Conservation (phyloP, 2,888 invertebrate species). For the Drosophila pseudotakahashii region DNA sequence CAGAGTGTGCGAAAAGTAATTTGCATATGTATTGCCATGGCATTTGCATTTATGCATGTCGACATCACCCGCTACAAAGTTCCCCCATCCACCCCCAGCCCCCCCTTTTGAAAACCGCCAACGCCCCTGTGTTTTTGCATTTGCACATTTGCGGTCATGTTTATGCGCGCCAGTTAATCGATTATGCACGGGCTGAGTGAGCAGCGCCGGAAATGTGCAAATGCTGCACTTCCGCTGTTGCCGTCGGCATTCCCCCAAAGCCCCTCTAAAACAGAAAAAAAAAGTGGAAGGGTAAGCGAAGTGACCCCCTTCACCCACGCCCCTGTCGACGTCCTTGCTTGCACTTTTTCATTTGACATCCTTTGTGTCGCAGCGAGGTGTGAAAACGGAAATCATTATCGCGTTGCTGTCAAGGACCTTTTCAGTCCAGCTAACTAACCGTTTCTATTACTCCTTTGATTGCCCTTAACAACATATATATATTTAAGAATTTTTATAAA, state of each 20-base stretch:
- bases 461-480: not conserved
- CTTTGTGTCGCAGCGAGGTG: conserved; percentile 55
- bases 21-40: conserved; percentile 71
- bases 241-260: conserved; percentile 2
- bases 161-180: conserved; percentile 73
- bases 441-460: not conserved
- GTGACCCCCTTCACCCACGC: not conserved
- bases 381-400: conserved; percentile 72
- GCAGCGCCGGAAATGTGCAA: conserved; percentile 75
- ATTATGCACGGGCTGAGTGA: conserved; percentile 75
- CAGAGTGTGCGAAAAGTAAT: conserved; percentile 54
- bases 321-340: conserved; percentile 16
- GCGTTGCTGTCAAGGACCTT: conserved; percentile 30
- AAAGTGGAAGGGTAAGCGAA: no score
- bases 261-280: not conserved
- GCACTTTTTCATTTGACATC: conserved; percentile 53
- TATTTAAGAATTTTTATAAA: no score
- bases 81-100: not conserved
- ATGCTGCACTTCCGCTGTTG: conserved; percentile 64
- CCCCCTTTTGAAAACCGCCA: not conserved
- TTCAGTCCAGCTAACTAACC: not conserved
- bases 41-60: conserved; percentile 75
- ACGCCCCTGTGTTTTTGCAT: conserved; percentile 32
- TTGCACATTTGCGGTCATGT: conserved; percentile 77
- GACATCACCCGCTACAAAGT: conserved; percentile 15